phyloP scores from a whole-genome alignment of 2,113 vertebrate genomes.

The Sceloporus tristichus region DNA sequence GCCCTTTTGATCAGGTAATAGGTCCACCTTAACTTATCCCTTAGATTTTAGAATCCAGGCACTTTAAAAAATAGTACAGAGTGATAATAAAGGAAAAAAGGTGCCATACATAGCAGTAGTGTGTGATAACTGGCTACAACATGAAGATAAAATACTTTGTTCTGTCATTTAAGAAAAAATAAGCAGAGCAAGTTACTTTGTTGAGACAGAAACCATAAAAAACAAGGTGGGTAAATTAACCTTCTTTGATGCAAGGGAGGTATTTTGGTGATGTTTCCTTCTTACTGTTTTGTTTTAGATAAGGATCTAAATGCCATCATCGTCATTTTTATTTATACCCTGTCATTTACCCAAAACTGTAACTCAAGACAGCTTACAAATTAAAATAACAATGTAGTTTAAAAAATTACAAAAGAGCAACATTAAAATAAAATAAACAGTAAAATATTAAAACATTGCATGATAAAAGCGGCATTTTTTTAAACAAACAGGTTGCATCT shows the following conservation, averaged over 20 bases:
- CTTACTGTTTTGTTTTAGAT: background rate
- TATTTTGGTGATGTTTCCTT: accelerated
- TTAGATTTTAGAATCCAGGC: background rate
- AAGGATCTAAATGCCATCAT: background rate
- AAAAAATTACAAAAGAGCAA: too few species aligned
- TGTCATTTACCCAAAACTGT: too few species aligned
- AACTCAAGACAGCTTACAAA: too few species aligned
- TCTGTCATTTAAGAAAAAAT: accelerated
- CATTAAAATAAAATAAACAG: too few species aligned
- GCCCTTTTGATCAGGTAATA: background rate
- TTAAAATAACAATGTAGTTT: too few species aligned
- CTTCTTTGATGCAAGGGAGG: accelerated
- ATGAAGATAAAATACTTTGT: background rate
- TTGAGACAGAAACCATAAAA: background rate
- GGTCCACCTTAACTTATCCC: background rate
- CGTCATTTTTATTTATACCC: too few species aligned
- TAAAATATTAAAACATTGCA: too few species aligned
- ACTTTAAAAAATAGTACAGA: background rate
- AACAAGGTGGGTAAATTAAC: background rate
- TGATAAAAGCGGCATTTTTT: too few species aligned
- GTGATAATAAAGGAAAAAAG: background rate
- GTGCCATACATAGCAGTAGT: background rate
- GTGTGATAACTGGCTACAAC: background rate
- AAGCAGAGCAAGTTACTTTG: background rate
- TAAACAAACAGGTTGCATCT: too few species aligned